Base-by-base conservation (phyloP, 2,797 vertebrate genomes). In the Threskiornis aethiopicus region DNA sequence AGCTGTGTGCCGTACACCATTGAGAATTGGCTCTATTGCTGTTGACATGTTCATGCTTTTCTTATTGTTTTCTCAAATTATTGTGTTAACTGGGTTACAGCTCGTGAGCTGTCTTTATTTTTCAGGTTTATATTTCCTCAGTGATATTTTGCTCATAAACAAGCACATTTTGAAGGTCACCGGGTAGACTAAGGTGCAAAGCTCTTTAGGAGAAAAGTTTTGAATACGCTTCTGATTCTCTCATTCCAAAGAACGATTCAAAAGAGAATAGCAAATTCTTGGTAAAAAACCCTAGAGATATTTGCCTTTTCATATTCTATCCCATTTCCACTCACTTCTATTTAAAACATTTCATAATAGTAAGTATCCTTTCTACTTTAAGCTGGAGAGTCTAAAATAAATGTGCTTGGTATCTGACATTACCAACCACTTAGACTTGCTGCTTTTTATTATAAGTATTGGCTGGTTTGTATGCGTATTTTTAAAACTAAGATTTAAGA, bases 401-500 rank as follows among this genome's bases (percentile, higher is more conserved):
- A 22, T 7, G 37, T 62, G n/a, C 41, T 69, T 61, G 29, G 39
- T 41, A 51, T 93, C 37, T 91, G 49, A 70, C 31, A 19, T 94
- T 69, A 65, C 72, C 33, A 71, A 59, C 88, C 69, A 52, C 22
- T 76, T 55, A 80, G 69, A 67, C 44, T 51, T 85, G 55, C 77
- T 93, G 59, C 5, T 42, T 96, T 96, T 95, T 94, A 81, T 92
- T 87, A 44, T 16, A 33, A 41, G 11, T 75, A 42, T 67, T 89
- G 91, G 39, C 58, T 94, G 62, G 61, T 84, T 95, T 39, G 20
- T 71, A 82, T 58, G 55, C 76, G 62, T 97, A 92, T 79, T 90
- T 95, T 94, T 77, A 62, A 93, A 95, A 85, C 52, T 51, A 75
- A 83, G 85, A 90, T 92, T 95, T 96, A 94, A 83, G 59, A 41